Percentiles rank a stretch among this genome's conserved stretches.
phyloP scores from a whole-genome alignment of 2,113 vertebrate species.

The Myocastor coypus region DNA sequence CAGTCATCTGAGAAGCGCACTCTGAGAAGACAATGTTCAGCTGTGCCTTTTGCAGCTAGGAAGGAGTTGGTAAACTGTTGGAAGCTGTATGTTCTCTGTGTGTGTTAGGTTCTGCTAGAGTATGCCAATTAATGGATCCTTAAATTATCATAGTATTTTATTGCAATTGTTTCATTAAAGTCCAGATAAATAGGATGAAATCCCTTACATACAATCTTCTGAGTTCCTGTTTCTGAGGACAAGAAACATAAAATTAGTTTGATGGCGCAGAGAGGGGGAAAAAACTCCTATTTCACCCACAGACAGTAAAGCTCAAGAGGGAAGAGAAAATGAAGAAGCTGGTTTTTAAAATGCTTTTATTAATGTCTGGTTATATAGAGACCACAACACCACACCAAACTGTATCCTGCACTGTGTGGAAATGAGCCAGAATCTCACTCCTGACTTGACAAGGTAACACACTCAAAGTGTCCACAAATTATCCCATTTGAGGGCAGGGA shows the following conservation, averaged over 20 bases:
- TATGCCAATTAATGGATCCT: not conserved
- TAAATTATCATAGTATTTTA: not conserved
- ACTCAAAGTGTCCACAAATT: too few relatives aligned
- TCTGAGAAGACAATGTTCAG: not conserved
- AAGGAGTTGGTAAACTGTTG: not conserved
- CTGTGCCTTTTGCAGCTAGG: not conserved
- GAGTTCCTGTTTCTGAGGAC: not conserved
- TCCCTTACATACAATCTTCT: not conserved
- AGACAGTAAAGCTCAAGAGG: not conserved
- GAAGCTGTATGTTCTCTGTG: not conserved
- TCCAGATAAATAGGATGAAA: not conserved
- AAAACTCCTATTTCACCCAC: not conserved
- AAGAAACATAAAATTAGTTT: not conserved
- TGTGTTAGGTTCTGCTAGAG: not conserved
- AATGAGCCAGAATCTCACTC: too few relatives aligned
- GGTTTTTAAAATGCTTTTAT: not conserved
- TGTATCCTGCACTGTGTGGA: too few relatives aligned
- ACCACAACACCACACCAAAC: not conserved
- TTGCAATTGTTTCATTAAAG: not conserved
- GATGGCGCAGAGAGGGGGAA: not conserved
- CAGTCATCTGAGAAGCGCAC: not conserved
- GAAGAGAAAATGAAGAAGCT: not conserved
- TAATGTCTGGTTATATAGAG: not conserved
- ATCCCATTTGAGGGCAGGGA: too few relatives aligned
- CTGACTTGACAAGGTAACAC: too few relatives aligned